Evolutionary conservation across 2,888 invertebrate species (phyloP).

Genomic region (Ophion obscuratus): DNA sequence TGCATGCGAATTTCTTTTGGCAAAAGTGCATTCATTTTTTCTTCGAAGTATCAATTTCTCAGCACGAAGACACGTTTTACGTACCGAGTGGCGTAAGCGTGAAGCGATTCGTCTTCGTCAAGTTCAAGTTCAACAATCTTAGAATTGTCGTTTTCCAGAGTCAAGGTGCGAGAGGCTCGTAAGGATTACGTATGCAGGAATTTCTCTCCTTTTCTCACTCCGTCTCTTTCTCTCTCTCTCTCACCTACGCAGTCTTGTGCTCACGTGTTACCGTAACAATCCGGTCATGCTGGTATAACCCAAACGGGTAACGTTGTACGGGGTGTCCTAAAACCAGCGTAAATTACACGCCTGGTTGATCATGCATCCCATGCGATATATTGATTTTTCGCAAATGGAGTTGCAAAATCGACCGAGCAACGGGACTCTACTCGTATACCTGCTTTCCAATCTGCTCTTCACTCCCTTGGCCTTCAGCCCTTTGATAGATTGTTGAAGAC

Average conservation of each 20-base stretch:
- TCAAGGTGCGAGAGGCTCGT: slow-evolving; percentile 44
- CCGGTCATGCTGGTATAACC: slow-evolving; percentile 63
- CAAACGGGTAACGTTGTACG: slow-evolving; percentile 63
- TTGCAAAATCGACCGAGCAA: no score
- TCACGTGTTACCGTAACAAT: slow-evolving; percentile 66
- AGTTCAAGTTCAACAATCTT: slow-evolving; percentile 75
- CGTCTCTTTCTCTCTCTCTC: slow-evolving; percentile 65
- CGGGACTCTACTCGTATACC: no score
- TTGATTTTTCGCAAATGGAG: no score
- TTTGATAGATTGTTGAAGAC: no score
- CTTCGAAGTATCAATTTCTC: background rate
- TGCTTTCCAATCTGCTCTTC: no score
- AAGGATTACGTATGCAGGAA: slow-evolving; percentile 81
- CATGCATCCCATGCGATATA: no score
- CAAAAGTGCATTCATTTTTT: background rate
- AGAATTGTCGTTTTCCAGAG: slow-evolving; percentile 63
- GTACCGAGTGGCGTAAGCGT: slow-evolving; percentile 11
- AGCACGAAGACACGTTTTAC: background rate
- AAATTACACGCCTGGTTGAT: background rate
- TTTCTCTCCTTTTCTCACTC: slow-evolving; percentile 71
- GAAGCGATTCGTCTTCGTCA: slow-evolving; percentile 59
- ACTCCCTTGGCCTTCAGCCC: no score
- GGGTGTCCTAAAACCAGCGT: slow-evolving; percentile 51
- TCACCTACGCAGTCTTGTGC: slow-evolving; percentile 14
- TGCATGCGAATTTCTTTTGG: background rate